Percentiles rank a stretch among this genome's conserved stretches.
Evolutionary conservation across 2,113 vertebrate genomes (phyloP).

Genomic region (Scomber colias): DNA sequence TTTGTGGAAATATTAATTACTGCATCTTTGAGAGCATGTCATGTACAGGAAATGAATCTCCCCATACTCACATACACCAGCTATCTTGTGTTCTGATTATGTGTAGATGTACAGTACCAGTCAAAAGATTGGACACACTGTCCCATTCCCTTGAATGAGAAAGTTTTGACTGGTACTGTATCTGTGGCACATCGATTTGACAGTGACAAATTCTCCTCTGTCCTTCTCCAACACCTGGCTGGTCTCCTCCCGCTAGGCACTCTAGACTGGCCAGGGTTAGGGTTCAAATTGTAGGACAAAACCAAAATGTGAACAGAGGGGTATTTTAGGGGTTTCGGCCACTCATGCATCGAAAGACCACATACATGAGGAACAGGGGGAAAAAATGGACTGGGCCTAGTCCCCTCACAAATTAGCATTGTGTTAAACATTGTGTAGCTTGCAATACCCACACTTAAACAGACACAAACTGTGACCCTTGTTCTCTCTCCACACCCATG

Average conservation of each 20-base stretch:
- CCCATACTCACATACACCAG: too few species aligned
- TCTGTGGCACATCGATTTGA: conserved; percentile 50
- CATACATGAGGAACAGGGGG: neutral
- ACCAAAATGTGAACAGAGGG: conserved; percentile 42
- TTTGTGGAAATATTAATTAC: too few species aligned
- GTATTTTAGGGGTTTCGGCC: conserved; percentile 24
- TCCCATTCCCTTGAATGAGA: too few species aligned
- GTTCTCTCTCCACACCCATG: neutral
- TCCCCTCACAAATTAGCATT: conserved; percentile 17
- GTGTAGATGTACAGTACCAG: too few species aligned
- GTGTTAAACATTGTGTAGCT: conserved; percentile 13
- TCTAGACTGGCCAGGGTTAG: conserved; percentile 38
- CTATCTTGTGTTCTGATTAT: too few species aligned
- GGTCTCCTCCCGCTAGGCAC: conserved; percentile 20
- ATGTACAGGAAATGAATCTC: too few species aligned
- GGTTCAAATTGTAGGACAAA: conserved; percentile 58
- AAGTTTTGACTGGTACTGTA: neutral
- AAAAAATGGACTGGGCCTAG: neutral
- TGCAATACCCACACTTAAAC: neutral
- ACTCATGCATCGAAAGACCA: conserved; percentile 42
- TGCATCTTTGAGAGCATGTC: too few species aligned
- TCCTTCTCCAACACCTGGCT: conserved; percentile 24
- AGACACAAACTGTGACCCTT: conserved; percentile 12
- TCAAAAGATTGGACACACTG: too few species aligned
- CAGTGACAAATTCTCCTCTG: conserved; percentile 48